These are phyloP conservation scores for Hirtodrosophila cameraria DNA, from an alignment of 2,888 invertebrate genomes.

Conservation along the genomic window DNA sequence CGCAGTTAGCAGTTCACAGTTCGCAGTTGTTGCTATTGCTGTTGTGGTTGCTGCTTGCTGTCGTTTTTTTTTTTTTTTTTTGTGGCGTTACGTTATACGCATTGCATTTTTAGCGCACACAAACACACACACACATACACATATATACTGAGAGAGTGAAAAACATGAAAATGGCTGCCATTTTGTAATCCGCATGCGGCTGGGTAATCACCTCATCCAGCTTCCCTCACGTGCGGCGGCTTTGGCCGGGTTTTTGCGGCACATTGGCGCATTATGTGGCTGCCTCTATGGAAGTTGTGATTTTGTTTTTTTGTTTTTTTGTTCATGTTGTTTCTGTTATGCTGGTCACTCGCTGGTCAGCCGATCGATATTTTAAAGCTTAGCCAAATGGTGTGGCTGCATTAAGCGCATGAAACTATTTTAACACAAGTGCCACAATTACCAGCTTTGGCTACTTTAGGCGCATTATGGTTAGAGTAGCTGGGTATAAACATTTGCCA, in stretches of 20 bases:
- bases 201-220: conserved; percentile 69
- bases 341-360: conserved; percentile 20
- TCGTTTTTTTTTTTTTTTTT: conserved; percentile 26
- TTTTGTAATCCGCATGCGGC: conserved; percentile 78
- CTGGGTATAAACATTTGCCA: conserved; percentile 30
- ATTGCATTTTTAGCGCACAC: conserved; percentile 68
- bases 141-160: conserved; percentile 8
- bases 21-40: conserved; percentile 26
- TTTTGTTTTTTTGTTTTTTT: conserved; percentile 31
- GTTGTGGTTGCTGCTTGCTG: conserved; percentile 8
- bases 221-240: conserved; percentile 65
- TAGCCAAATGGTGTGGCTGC: conserved; percentile 54
- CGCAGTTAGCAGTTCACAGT: conserved; percentile 19
- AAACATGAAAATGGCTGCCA: conserved; percentile 73
- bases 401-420: conserved; percentile 37
- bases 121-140: conserved; percentile 14
- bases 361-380: conserved; percentile 79
- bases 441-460: conserved; percentile 35
- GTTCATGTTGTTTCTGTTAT: conserved; percentile 9
- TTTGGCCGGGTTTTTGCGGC: conserved; percentile 67
- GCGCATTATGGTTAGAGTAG: conserved; percentile 20
- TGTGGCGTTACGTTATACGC: conserved; percentile 39
- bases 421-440: conserved; percentile 33
- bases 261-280: conserved; percentile 66
- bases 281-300: conserved; percentile 46